Evolutionary conservation across 2,888 invertebrate species (phyloP).

Genomic region (Drosophila phalerata): DNA sequence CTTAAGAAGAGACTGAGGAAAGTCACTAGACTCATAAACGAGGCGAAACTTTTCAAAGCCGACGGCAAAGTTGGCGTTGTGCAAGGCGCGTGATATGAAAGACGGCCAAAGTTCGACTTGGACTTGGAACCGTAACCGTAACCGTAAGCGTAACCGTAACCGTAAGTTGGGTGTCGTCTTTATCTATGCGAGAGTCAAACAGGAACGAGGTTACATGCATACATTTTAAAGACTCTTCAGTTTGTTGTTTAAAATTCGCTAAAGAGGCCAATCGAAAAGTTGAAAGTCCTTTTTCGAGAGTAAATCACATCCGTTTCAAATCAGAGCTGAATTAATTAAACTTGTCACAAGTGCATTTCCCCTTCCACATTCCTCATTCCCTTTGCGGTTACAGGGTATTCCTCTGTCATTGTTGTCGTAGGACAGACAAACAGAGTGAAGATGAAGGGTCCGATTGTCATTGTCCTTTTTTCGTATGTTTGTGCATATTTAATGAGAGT

Average conservation of each 20-base stretch:
- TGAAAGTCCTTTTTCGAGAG: conserved; percentile 13
- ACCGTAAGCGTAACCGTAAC: conserved; percentile 23
- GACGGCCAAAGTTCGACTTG: conserved; percentile 69
- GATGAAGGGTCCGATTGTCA: conserved; percentile 22
- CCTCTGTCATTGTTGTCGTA: conserved; percentile 27
- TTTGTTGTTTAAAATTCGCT: conserved; percentile 15
- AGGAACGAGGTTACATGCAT: neutral
- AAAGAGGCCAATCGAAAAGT: conserved; percentile 44
- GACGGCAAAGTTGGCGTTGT: conserved; percentile 67
- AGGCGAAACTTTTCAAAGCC: conserved; percentile 56
- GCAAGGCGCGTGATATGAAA: conserved; percentile 73
- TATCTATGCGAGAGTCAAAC: conserved; percentile 23
- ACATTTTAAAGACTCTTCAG: conserved; percentile 41
- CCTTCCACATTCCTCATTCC: neutral
- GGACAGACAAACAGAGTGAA: conserved; percentile 12
- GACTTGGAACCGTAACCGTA: conserved; percentile 15
- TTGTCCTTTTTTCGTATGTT: conserved; percentile 59
- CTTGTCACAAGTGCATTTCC: conserved; percentile 52
- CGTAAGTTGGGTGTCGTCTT: conserved; percentile 32
- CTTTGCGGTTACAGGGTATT: conserved; percentile 2
- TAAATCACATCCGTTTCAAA: conserved; percentile 43
- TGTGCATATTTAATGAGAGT: conserved; percentile 66
- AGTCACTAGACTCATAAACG: conserved; percentile 35
- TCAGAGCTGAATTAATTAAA: conserved; percentile 69
- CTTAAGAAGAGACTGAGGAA: neutral